Conservation (phyloP, 37 sponge, comb jelly and placozoan species). For the Eunapius fragilis region DNA sequence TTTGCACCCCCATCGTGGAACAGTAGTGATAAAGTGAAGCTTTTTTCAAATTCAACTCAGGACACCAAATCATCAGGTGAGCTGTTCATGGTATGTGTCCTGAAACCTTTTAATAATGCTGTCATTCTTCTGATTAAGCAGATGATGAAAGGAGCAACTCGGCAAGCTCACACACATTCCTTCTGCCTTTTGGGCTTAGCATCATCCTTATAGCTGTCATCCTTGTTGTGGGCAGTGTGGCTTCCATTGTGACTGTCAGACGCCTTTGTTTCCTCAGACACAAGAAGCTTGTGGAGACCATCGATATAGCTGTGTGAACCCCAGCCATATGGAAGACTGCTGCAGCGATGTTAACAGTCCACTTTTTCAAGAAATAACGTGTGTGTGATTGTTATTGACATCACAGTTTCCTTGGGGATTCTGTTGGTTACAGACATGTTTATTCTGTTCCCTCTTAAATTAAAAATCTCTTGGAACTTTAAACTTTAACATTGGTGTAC, state of each 20-base stretch:
- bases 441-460: too few species aligned
- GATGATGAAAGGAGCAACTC: neutral
- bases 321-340: neutral
- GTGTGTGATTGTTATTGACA: too few species aligned
- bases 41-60: neutral
- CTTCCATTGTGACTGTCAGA: neutral
- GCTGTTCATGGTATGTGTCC: neutral
- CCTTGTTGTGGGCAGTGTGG: neutral
- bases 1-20: neutral
- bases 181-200: neutral
- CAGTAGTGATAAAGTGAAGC: neutral
- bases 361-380: too few species aligned
- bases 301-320: neutral
- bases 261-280: neutral
- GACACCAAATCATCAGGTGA: neutral
- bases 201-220: neutral
- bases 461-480: too few species aligned
- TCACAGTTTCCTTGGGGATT: too few species aligned
- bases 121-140: neutral
- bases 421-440: too few species aligned
- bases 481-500: too few species aligned
- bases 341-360: too few species aligned
- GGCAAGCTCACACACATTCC: neutral
- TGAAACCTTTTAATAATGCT: neutral
- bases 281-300: neutral